Percentiles rank a stretch among this genome's conserved stretches.
Evolutionary conservation across 1,140 invertebrate species (phyloP).

Genomic region (Zaprionus capensis): DNA sequence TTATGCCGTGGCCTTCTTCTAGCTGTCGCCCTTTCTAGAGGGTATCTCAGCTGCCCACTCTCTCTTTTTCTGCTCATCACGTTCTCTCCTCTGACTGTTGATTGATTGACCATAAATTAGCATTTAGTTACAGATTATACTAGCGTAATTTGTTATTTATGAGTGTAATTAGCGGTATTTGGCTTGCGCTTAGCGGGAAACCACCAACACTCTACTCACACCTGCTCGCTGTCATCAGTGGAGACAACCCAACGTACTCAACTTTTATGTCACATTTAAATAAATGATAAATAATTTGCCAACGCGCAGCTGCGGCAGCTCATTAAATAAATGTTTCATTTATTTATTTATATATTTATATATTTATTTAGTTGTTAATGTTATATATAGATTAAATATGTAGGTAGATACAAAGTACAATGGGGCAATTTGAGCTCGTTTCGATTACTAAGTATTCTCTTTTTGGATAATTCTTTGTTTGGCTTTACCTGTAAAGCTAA

Average conservation of each 20-base stretch:
- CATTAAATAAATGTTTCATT: slow-evolving; percentile 64
- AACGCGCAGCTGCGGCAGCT: slow-evolving; percentile 35
- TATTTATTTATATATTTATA: slow-evolving; percentile 53
- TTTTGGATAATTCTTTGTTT: slow-evolving; percentile 69
- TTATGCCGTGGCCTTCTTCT: too few relatives aligned
- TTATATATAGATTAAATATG: slow-evolving; percentile 37
- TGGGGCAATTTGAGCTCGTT: neutral
- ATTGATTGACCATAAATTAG: slow-evolving; percentile 24
- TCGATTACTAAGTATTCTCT: slow-evolving; percentile 32
- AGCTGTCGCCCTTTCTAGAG: too few relatives aligned
- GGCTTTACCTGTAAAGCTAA: slow-evolving; percentile 72
- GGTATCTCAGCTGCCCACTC: too few relatives aligned
- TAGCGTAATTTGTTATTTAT: slow-evolving; percentile 15
- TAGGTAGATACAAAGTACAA: neutral
- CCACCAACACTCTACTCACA: neutral
- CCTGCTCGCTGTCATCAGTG: slow-evolving; percentile 19
- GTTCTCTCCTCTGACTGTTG: neutral
- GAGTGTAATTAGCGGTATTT: slow-evolving; percentile 24
- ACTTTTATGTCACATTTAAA: slow-evolving; percentile 17
- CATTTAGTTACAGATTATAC: slow-evolving; percentile 33
- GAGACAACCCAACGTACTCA: neutral
- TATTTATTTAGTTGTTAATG: slow-evolving; percentile 61
- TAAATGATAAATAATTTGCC: slow-evolving; percentile 28
- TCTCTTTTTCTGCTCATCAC: neutral
- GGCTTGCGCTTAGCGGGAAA: neutral